Evolutionary conservation across 2,888 invertebrate genomes (phyloP).

Genomic region (Reticulitermes lucifugus): DNA sequence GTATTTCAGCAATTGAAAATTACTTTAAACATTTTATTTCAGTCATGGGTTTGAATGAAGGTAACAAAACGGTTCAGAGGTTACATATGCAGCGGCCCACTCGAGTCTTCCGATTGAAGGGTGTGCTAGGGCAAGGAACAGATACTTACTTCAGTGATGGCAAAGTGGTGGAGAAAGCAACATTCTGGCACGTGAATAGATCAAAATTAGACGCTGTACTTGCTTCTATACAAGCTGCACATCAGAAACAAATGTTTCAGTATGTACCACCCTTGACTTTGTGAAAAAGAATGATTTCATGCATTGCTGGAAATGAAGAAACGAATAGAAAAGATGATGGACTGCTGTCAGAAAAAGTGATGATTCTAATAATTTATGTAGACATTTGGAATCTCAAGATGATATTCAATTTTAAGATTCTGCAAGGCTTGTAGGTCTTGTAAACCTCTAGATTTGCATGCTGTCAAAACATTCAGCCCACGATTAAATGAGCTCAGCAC

Average conservation of each 20-base stretch:
- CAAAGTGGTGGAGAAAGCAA: slow-evolving; percentile 75
- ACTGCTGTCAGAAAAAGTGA: too few relatives aligned
- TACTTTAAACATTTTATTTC: slow-evolving; percentile 55
- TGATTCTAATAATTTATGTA: too few relatives aligned
- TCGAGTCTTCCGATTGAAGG: slow-evolving; percentile 79
- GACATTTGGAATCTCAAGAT: too few relatives aligned
- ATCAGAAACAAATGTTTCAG: slow-evolving; percentile 89
- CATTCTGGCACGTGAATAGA: slow-evolving; percentile 76
- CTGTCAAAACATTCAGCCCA: too few relatives aligned
- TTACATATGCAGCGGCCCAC: slow-evolving; percentile 74
- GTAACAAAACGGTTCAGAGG: slow-evolving; percentile 68
- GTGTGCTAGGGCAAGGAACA: slow-evolving; percentile 81
- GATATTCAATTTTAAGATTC: too few relatives aligned
- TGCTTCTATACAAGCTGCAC: slow-evolving; percentile 84
- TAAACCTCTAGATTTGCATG: too few relatives aligned
- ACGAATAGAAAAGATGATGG: too few relatives aligned
- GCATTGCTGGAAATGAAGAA: too few relatives aligned
- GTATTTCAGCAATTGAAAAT: too few relatives aligned
- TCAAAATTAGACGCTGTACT: slow-evolving; percentile 79
- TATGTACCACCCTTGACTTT: slow-evolving; percentile 64
- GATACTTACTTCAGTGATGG: slow-evolving; percentile 79
- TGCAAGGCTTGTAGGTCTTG: too few relatives aligned
- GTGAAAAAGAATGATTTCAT: too few relatives aligned
- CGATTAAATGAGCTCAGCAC: too few relatives aligned
- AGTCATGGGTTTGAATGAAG: slow-evolving; percentile 82